Conservation (phyloP, 2,113 vertebrate genomes). For the Grus americana region DNA sequence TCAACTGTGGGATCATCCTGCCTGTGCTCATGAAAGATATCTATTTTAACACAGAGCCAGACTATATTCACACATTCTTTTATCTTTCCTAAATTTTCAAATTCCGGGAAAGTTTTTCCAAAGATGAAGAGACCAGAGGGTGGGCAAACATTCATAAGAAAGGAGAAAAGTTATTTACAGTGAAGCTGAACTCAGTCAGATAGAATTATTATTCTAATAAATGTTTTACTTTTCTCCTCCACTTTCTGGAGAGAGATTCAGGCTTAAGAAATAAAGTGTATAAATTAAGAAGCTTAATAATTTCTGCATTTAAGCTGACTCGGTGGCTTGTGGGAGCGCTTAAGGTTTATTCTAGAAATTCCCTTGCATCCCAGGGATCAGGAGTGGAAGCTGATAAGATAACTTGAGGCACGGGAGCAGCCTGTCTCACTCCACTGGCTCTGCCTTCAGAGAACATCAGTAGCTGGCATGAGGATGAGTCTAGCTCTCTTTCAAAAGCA, state of each 20-base stretch:
- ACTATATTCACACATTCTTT: neutral
- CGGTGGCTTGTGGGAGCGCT: slow-evolving; percentile 58
- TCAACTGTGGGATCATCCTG: neutral
- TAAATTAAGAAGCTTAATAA: slow-evolving; percentile 81
- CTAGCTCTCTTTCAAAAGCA: slow-evolving; percentile 9
- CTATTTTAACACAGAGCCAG: neutral
- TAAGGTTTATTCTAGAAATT: slow-evolving; percentile 71
- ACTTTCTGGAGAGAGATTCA: slow-evolving; percentile 51
- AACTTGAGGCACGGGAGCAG: slow-evolving; percentile 26
- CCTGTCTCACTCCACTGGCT: slow-evolving; percentile 64
- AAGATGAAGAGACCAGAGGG: neutral
- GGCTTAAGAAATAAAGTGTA: slow-evolving; percentile 70
- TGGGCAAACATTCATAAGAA: neutral
- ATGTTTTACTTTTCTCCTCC: slow-evolving; percentile 53
- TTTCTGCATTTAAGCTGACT: slow-evolving; percentile 71
- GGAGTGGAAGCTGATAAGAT: slow-evolving; percentile 68
- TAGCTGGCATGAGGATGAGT: slow-evolving; percentile 8
- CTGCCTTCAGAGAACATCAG: slow-evolving; percentile 47
- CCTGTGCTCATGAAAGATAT: neutral
- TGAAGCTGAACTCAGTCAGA: slow-evolving; percentile 55
- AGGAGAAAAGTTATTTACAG: slow-evolving; percentile 40
- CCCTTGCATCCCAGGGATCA: slow-evolving; percentile 65
- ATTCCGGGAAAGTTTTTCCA: neutral
- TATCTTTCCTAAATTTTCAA: neutral
- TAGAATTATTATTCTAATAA: slow-evolving; percentile 66